Base-by-base conservation (phyloP, 37 sponge, comb jelly and placozoan species). In the Mnemiopsis leidyi region DNA sequence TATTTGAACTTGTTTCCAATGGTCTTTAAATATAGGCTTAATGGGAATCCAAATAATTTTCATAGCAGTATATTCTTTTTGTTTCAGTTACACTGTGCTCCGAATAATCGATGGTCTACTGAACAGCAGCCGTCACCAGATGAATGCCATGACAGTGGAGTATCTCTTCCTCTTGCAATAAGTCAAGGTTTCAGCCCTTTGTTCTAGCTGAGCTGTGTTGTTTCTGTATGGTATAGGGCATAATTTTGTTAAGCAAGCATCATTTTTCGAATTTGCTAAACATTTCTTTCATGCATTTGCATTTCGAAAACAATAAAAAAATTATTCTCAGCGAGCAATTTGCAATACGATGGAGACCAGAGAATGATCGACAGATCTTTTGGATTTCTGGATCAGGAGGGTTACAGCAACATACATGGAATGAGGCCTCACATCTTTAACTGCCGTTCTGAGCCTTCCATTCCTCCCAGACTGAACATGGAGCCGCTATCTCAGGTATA, bases 131-230 rank as follows among this genome's bases (percentile, higher is more conserved):
- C 73, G 2, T 28, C 73, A 28, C 73, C 73, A 18, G 82, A 79
- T 7, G 82, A 79, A 7, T 79, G 35, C 32, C 82, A 35, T 31
- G 82, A 79, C 29, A 79, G 82, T 79, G 82, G 82, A 9, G 82
- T 79, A 32, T 79, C 82, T 7, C 82, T 79, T 36, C 37, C 82
- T 31, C 36, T 35, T 2, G 82, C 82, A 13, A 30, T 79, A 20
- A 79, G 82, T 23, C 82, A 79, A 33, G 82, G 82, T 79, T 29
- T 28, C n/a, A n/a, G n/a, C n/a, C n/a, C n/a, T n/a, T n/a, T n/a
- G n/a, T n/a, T n/a, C n/a, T n/a, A n/a, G n/a, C n/a, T n/a, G n/a
- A n/a, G n/a, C n/a, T n/a, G n/a, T n/a, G n/a, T n/a, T n/a, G n/a
- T n/a, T n/a, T n/a, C n/a, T n/a, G n/a, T n/a, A n/a, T n/a, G n/a